phyloP scores from a whole-genome alignment of 2,113 vertebrate species.

The Vombatus ursinus region DNA sequence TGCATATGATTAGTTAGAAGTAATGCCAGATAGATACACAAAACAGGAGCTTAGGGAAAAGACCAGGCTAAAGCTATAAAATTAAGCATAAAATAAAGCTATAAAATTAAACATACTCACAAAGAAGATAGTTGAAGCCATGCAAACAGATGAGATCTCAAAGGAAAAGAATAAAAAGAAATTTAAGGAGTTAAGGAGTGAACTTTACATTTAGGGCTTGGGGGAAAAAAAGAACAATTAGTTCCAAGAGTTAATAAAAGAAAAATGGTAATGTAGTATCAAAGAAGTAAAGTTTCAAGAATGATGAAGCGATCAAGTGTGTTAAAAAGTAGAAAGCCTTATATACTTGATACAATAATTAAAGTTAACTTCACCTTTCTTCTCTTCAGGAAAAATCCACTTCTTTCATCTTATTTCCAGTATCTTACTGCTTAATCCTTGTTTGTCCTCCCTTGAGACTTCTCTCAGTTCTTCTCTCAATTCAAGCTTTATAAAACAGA shows the following conservation, averaged over 20 bases:
- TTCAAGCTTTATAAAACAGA: not conserved
- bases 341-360: not conserved
- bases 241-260: not conserved
- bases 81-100: too few species aligned
- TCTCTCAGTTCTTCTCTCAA: not conserved
- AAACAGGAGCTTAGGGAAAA: not conserved
- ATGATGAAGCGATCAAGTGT: not conserved
- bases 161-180: not conserved
- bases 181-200: not conserved
- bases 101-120: rapidly evolving
- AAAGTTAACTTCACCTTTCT: not conserved
- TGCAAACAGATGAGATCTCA: not conserved
- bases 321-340: rapidly evolving
- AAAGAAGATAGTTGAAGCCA: not conserved
- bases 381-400: not conserved
- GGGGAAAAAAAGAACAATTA: not conserved
- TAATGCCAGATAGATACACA: not conserved
- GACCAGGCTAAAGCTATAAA: not conserved
- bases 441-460: not conserved
- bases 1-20: not conserved
- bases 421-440: not conserved
- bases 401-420: not conserved
- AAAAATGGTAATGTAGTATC: not conserved
- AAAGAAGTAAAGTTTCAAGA: not conserved
- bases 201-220: not conserved